A percentile compares a stretch with the other conserved stretches of the same genome.
These are phyloP conservation scores for Drosophila cognata DNA, from an alignment of 2,888 invertebrate species.

Conservation along the genomic window DNA sequence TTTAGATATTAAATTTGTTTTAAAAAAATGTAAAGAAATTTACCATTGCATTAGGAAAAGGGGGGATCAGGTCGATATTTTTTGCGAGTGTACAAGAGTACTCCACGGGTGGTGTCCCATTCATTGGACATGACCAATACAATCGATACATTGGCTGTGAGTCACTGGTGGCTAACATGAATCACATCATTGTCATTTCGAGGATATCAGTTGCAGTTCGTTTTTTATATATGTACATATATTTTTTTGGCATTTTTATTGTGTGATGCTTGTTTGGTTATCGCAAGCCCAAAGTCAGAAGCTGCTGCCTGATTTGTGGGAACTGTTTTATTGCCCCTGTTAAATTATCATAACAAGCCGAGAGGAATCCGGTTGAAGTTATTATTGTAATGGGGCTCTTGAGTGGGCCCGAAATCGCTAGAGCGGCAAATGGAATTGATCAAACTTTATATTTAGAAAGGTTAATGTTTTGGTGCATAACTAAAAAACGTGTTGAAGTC, in stretches of 20 bases:
- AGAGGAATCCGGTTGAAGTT: neutral
- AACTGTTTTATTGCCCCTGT: constrained; percentile 10
- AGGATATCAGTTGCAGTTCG: constrained; percentile 39
- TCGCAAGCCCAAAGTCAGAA: constrained; percentile 8
- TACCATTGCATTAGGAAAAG: neutral
- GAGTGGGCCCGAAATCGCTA: constrained; percentile 1
- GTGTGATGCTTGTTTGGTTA: constrained; percentile 20
- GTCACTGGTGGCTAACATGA: constrained; percentile 54
- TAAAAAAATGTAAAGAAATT: neutral
- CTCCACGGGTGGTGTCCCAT: constrained; percentile 51
- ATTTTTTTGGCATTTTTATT: constrained; percentile 36
- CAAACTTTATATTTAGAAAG: neutral
- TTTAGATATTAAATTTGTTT: neutral
- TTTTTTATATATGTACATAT: constrained; percentile 12
- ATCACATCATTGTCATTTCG: constrained; percentile 50
- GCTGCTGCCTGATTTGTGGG: constrained; percentile 6
- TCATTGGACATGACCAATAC: constrained; percentile 30
- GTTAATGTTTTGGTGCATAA: neutral
- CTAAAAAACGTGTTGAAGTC: neutral
- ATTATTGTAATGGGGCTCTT: neutral
- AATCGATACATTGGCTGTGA: constrained; percentile 38
- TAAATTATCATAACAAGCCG: constrained; percentile 10
- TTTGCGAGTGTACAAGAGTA: neutral
- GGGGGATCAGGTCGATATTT: neutral
- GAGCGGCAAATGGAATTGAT: constrained; percentile 18